phyloP scores from a whole-genome alignment of 2,888 invertebrate genomes.

The Gryllus longicercus region DNA sequence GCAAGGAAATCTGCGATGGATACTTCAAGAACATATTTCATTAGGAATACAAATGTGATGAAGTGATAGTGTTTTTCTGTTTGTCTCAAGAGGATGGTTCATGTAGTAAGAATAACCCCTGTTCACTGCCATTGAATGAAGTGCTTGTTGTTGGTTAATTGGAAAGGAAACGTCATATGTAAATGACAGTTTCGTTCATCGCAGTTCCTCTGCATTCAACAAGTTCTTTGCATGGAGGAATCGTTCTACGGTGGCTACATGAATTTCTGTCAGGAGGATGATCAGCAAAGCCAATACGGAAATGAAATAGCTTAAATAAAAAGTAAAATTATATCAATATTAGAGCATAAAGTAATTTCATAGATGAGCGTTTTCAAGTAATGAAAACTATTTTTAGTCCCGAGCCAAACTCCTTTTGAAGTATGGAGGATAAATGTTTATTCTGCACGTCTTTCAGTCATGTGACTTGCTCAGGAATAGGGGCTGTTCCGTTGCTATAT shows the following conservation, averaged over 20 bases:
- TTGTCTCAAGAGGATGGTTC: slow-evolving; percentile 19
- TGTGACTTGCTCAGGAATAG: slow-evolving; percentile 35
- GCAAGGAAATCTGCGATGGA: slow-evolving; percentile 24
- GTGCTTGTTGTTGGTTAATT: slow-evolving; percentile 19
- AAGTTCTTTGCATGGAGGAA: too few relatives aligned
- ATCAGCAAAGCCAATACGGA: neutral
- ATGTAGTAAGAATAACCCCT: slow-evolving; percentile 25
- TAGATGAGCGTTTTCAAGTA: slow-evolving; percentile 18
- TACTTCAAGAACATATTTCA: slow-evolving; percentile 27
- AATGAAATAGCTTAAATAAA: slow-evolving; percentile 7
- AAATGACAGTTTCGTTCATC: too few relatives aligned
- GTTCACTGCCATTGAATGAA: slow-evolving; percentile 32
- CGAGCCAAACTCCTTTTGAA: slow-evolving; percentile 32
- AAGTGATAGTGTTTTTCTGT: neutral
- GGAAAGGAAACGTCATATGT: too few relatives aligned
- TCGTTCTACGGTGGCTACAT: neutral
- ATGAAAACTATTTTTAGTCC: slow-evolving; percentile 27
- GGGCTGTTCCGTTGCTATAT: slow-evolving; percentile 30
- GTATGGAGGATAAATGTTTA: slow-evolving; percentile 8
- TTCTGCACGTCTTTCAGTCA: slow-evolving; percentile 31
- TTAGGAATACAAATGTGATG: slow-evolving; percentile 19
- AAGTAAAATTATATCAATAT: neutral
- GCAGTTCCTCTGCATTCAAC: too few relatives aligned
- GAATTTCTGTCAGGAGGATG: neutral
- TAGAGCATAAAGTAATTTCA: neutral